Conservation (phyloP, 2,888 invertebrate species). For the Ellobium chinense region DNA sequence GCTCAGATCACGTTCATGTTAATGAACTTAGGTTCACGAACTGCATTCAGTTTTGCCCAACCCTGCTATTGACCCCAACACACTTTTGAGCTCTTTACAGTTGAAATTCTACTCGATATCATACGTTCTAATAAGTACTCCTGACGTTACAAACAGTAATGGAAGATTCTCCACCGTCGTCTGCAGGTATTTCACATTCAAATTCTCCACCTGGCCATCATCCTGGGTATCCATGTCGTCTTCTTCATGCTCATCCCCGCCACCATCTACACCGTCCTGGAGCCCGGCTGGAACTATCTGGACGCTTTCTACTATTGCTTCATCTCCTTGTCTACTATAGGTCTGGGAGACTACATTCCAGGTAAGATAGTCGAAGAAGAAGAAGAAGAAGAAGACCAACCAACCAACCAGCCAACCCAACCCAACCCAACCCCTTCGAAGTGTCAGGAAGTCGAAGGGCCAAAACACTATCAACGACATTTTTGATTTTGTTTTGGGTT, state of each 20-base stretch:
- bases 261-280: constrained; percentile 86
- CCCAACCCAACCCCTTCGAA: no score
- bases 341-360: constrained; percentile 93
- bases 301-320: constrained; percentile 95
- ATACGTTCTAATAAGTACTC: no score
- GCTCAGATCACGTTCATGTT: no score
- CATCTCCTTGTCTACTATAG: constrained; percentile 92
- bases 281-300: constrained; percentile 90
- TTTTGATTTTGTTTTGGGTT: not conserved
- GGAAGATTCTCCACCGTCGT: no score
- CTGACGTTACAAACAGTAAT: no score
- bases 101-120: no score
- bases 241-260: constrained; percentile 89
- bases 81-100: no score
- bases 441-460: no score
- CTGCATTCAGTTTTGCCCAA: no score
- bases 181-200: constrained; percentile 81
- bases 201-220: constrained; percentile 86
- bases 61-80: no score
- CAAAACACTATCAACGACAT: not conserved
- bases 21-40: no score
- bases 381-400: not conserved
- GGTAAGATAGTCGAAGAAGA: constrained; percentile 8
- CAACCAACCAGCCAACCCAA: not conserved
- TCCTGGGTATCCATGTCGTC: constrained; percentile 81